Percentiles rank a stretch among this genome's conserved stretches.
Evolutionary conservation across 1,140 invertebrate species (phyloP).

Genomic region (Xylocopa sonorina): DNA sequence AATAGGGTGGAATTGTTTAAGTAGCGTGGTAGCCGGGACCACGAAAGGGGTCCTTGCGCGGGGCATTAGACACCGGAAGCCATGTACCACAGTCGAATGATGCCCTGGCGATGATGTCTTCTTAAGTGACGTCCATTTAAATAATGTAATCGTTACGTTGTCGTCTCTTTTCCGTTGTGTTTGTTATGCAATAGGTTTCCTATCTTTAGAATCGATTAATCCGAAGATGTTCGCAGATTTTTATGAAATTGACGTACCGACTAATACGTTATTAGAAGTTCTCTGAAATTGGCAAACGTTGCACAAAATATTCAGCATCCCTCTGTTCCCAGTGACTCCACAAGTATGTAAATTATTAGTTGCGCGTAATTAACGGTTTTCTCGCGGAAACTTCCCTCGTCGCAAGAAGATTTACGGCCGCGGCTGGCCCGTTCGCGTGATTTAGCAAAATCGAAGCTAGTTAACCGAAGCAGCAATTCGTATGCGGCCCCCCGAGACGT

Average conservation of each 20-base stretch:
- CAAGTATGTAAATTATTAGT: slow-evolving; percentile 6
- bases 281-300: neutral
- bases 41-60: slow-evolving; percentile 52
- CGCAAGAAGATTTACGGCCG: neutral
- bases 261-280: no score
- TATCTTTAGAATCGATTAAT: no score
- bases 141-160: neutral
- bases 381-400: neutral
- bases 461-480: neutral
- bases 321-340: neutral
- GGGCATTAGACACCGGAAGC: slow-evolving; percentile 59
- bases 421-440: neutral
- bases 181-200: neutral
- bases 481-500: neutral
- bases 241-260: no score
- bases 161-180: neutral
- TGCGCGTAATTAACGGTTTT: neutral
- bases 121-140: neutral
- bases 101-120: neutral
- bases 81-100: slow-evolving; percentile 21
- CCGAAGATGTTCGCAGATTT: no score
- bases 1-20: slow-evolving; percentile 66
- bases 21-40: slow-evolving; percentile 36
- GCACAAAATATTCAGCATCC: no score
- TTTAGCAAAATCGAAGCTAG: slow-evolving; percentile 4